Percentiles rank a stretch among this genome's conserved stretches.
Conservation (phyloP, 2,888 invertebrate genomes). For the Alsophila aescularia region DNA sequence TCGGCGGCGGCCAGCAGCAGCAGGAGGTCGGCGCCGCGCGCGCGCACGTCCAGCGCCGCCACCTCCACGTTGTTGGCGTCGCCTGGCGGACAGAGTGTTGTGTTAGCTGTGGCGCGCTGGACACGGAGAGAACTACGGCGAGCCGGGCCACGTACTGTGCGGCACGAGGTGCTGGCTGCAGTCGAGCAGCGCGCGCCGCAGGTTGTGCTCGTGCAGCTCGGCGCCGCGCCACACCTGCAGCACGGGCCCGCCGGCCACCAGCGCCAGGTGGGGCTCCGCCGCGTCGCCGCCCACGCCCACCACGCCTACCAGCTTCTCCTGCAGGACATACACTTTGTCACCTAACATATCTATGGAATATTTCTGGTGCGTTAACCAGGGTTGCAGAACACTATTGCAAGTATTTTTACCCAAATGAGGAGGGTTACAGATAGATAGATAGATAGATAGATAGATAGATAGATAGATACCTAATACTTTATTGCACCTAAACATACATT, state of each 20-base stretch:
- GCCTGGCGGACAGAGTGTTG: conserved; percentile 46
- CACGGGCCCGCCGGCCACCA: conserved; percentile 84
- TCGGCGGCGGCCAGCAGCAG: conserved; percentile 89
- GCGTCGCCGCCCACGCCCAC: conserved; percentile 82
- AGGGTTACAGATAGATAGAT: no score
- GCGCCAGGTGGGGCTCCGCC: conserved; percentile 76
- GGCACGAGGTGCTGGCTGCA: background rate
- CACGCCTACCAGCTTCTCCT: conserved; percentile 88
- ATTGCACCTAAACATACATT: no score
- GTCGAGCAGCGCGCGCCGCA: conserved; percentile 88
- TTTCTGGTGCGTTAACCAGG: no score
- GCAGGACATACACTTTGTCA: no score
- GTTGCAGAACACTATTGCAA: no score
- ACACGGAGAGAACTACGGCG: background rate
- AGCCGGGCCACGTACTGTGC: background rate
- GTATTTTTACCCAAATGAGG: no score
- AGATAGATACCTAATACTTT: no score
- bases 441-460: no score
- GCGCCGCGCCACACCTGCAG: conserved; percentile 92
- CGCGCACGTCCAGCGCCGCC: conserved; percentile 91
- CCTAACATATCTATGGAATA: no score
- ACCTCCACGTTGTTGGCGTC: conserved; percentile 87
- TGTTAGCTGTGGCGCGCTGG: no score
- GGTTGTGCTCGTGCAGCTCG: conserved; percentile 91
- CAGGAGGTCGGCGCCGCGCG: conserved; percentile 83